Evolutionary conservation across 2,113 vertebrate species (phyloP), one percentile per base, ranked within the genome.

Genomic region (Gymnobelideus leadbeateri): DNA sequence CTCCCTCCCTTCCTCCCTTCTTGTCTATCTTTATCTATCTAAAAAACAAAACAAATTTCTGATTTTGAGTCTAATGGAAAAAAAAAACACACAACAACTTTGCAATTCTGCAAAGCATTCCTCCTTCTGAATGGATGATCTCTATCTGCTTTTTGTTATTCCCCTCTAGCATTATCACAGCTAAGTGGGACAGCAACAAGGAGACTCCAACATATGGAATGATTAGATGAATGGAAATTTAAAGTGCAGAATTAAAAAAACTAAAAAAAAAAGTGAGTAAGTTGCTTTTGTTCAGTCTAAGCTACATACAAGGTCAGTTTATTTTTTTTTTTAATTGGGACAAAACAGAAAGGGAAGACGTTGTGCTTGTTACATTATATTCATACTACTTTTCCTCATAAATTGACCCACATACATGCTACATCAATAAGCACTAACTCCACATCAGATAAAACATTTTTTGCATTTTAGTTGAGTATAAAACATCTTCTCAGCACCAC

Each of bases 141-240:
- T 24, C 2, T 94, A 55, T 95, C 93, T 95, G 0, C 47, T 94
- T 54, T 50, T 95, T 96, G 50, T 8, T 28, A 90, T 95, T 93
- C 14, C 52, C 92, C 2, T 93, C 90, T 61, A 94, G 53, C 21
- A 3, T 68, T 31, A 49, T 26, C 68, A 0, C 89, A 26, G 23
- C 52, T 94, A 54, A 28, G 50, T n/a, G 57, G 25, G 26, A 31
- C 0, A 84, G 1, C 2, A 28, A 12, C 1, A 49, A 37, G 21
- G 93, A 92, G 21, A 9, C 0, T 52, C 51, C 50, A 14, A 3
- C 10, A 0, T 2, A 1, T 3, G 47, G 6, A 95, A 10, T 89
- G 92, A 91, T 47, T 91, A 46, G 93, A 89, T 90, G 90, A 93
- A 21, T 51, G 47, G 91, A 0, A 53, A 90, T 91, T 94, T 46